Base-by-base conservation (phyloP, 2,113 vertebrate species). In the Mionectes macconnelli region DNA sequence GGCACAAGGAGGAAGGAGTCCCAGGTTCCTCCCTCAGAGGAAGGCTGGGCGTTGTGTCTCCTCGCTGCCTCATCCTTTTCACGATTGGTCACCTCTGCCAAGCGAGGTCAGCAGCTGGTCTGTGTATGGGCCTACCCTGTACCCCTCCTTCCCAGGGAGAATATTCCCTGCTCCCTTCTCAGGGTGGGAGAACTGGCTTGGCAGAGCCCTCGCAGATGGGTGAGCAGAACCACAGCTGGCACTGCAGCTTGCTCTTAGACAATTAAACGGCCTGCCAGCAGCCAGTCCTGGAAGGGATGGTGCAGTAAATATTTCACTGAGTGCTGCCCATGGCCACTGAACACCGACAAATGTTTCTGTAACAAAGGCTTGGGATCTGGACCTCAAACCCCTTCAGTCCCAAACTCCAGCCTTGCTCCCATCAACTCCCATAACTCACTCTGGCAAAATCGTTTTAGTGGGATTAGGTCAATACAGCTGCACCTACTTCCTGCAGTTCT, bases 181-280 rank as follows among this genome's bases (percentile, higher is more conserved):
- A 4, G 73, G 56, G 89, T 60, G 79, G 77, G 69, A 72, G 81
- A 75, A 45, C 79, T 94, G 95, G 84, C 90, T n/a, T 52, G 67
- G 75, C 68, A 88, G 60, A 92, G 85, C 63, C 72, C 72, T 42
- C 37, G 4, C 94, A 95, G 94, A 94, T 90, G 95, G 93, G 56
- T n/a, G 78, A 91, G 84, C 37, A 59, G 57, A 76, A 73, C 81
- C 95, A 85, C 93, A 94, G 95, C 87, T 96, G 93, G 84, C 91
- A 77, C 37, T 53, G 91, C 91, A 68, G 62, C 84, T 91, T 67
- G 87, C 37, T 5, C 73, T 87, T 87, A 83, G 81, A 93, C 91
- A 91, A 80, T 83, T 63, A 59, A 80, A 88, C 19, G 73, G 47
- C 85, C 82, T 83, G 93, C 94, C 96, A 95, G 94, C 50, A 77